Conservation (phyloP, 2,888 invertebrate genomes). For the Lepidocyrtoides sp. region DNA sequence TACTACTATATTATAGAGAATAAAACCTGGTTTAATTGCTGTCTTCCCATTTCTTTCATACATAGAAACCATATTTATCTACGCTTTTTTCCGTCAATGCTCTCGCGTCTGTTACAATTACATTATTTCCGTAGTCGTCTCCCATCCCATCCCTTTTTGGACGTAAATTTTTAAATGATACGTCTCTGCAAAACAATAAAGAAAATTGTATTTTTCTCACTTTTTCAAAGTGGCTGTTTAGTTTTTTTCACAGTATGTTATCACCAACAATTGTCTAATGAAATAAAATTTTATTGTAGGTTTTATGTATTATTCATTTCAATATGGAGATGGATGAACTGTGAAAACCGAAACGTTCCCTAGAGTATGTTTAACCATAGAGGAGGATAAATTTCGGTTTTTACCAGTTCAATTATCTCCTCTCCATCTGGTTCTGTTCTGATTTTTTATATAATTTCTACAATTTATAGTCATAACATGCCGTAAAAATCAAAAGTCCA, state of each 20-base stretch:
- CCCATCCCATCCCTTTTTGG: neutral
- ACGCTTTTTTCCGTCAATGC: neutral
- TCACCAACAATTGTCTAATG: neutral
- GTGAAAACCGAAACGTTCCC: no score
- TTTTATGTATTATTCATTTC: neutral
- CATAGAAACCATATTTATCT: neutral
- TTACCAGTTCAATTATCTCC: slow-evolving; percentile 1
- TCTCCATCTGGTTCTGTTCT: neutral
- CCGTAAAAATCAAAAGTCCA: neutral
- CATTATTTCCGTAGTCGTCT: neutral
- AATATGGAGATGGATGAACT: neutral
- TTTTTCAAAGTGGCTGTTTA: slow-evolving; percentile 1
- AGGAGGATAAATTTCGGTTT: neutral
- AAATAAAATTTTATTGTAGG: neutral
- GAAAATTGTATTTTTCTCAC: neutral
- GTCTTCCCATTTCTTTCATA: neutral
- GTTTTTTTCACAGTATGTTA: neutral
- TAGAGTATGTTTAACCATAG: no score
- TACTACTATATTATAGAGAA: neutral
- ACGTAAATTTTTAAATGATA: neutral
- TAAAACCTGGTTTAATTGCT: slow-evolving; percentile 24
- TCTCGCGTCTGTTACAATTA: neutral
- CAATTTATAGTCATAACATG: neutral
- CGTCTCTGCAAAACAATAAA: neutral
- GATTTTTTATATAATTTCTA: neutral